phyloP scores from a whole-genome alignment of 2,888 invertebrate species.

The Helobdella robusta region DNA sequence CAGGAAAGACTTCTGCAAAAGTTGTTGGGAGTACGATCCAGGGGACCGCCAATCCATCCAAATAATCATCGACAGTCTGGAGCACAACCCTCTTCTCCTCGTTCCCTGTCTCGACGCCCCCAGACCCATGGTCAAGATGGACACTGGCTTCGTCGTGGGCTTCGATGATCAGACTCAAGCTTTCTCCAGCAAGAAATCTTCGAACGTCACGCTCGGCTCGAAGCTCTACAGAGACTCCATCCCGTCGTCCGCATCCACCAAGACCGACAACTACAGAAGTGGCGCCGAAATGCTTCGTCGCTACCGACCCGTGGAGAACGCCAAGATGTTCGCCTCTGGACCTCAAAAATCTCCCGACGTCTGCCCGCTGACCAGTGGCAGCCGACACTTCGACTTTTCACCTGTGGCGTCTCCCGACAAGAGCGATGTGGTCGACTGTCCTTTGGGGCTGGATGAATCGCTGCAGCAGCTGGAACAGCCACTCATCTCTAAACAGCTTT shows the following conservation, averaged over 20 bases:
- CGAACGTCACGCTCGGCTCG: not conserved
- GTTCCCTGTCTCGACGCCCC: slow-evolving; percentile 68
- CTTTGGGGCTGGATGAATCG: too few relatives aligned
- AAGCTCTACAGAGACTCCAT: not conserved
- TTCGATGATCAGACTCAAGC: not conserved
- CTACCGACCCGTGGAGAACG: too few relatives aligned
- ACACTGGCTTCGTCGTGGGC: slow-evolving; percentile 38
- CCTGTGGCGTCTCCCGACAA: not conserved
- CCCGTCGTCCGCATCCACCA: not conserved
- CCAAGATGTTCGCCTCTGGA: too few relatives aligned
- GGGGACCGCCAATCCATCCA: slow-evolving; percentile 65
- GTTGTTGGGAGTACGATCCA: slow-evolving; percentile 68
- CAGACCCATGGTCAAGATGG: slow-evolving; percentile 63
- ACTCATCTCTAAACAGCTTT: not conserved
- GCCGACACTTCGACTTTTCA: not conserved
- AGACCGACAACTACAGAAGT: not conserved
- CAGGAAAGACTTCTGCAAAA: slow-evolving; percentile 53
- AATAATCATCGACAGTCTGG: slow-evolving; percentile 71
- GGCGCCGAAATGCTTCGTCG: too few relatives aligned
- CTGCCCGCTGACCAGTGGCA: not conserved
- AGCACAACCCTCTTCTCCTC: slow-evolving; percentile 66
- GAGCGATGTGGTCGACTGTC: not conserved
- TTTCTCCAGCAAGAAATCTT: not conserved
- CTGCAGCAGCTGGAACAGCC: not conserved
- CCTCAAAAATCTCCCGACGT: slow-evolving; percentile 13